A percentile compares a stretch with the other conserved stretches of the same genome.
These are phyloP conservation scores for Drosophila robusta DNA, from an alignment of 2,888 invertebrate species.

Conservation along the genomic window DNA sequence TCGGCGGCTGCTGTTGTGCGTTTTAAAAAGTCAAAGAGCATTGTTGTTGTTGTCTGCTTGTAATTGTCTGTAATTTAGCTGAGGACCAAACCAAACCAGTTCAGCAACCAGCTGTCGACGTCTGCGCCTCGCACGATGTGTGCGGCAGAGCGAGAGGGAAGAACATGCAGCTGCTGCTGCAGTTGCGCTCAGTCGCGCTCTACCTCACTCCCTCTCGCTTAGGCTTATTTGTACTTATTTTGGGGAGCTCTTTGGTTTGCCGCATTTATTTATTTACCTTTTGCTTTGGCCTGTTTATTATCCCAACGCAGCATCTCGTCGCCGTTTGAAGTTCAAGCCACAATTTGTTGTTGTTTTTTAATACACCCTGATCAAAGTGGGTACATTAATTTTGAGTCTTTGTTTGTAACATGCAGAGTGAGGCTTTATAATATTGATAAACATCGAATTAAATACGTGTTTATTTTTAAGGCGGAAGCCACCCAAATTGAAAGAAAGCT, in stretches of 20 bases:
- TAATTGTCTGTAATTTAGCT: slow-evolving; percentile 75
- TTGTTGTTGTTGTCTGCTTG: slow-evolving; percentile 51
- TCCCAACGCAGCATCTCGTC: slow-evolving; percentile 48
- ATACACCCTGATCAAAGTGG: slow-evolving; percentile 1
- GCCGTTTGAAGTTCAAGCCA: slow-evolving; percentile 72
- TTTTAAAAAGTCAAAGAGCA: slow-evolving; percentile 73
- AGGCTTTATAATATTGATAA: no score
- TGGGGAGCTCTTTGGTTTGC: slow-evolving; percentile 38
- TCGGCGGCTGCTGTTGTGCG: slow-evolving; percentile 39
- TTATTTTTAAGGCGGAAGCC: no score
- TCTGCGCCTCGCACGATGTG: slow-evolving; percentile 53
- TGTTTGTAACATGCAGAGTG: not conserved
- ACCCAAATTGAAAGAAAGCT: no score
- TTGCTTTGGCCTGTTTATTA: slow-evolving; percentile 70
- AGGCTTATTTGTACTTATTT: slow-evolving; percentile 51
- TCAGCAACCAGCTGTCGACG: slow-evolving; percentile 66
- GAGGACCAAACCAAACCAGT: slow-evolving; percentile 59
- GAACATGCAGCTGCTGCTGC: slow-evolving; percentile 29
- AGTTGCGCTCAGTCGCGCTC: slow-evolving; percentile 7
- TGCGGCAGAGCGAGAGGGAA: slow-evolving; percentile 22
- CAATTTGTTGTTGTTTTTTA: slow-evolving; percentile 26
- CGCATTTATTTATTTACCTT: slow-evolving; percentile 76
- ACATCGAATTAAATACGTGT: no score
- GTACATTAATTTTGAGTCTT: not conserved
- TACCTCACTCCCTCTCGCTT: slow-evolving; percentile 15